Evolutionary conservation across 2,888 invertebrate species (phyloP), one percentile per base, ranked within the genome.

Genomic region (Bellardia bayeri): DNA sequence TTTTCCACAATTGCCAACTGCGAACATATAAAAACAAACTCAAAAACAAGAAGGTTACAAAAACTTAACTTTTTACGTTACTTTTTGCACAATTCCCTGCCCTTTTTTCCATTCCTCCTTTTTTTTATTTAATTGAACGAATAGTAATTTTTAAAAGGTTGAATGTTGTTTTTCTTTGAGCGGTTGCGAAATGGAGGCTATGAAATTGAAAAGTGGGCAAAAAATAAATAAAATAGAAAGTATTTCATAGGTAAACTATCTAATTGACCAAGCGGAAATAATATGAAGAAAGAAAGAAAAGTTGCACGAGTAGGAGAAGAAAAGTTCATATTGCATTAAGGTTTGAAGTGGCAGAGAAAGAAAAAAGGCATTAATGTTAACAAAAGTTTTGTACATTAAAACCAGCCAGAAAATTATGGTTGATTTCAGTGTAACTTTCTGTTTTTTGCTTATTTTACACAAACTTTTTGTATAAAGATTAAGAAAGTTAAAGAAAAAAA

Each of bases 231-330:
- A 0, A 75, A 81, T 81, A 56, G 11, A 1, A 23, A 23, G 23
- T 23, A 33, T 83, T 83, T 54, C 16, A 54, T 14, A 74, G 84
- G 78, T 82, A 72, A 88, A 85, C 72, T 79, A 79, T 79, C 78
- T 87, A 87, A 89, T 87, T 89, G 87, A 82, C 88, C 88, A 86
- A 84, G 83, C 83, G 83, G 82, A 88, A 86, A 83, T 89, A 87
- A 87, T 84, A 68, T 74, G 84, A 74, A 78, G 75, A 40, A n/a
- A 56, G 33, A 45, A 58, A 54, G 40, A 14, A 54, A 42, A 72
- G 2, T 49, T 11, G 23, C 45, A 49, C 0, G n/a, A 64, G 23
- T 49, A 49, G 78, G 49, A 13, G 42, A 63, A 51, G 30, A 45
- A 84, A 61, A 51, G 8, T 66, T 63, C 2, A 42, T 37, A 54